These are phyloP conservation scores for Choristoneura fumiferana DNA, from an alignment of 1,140 invertebrate genomes.

Conservation along the genomic window DNA sequence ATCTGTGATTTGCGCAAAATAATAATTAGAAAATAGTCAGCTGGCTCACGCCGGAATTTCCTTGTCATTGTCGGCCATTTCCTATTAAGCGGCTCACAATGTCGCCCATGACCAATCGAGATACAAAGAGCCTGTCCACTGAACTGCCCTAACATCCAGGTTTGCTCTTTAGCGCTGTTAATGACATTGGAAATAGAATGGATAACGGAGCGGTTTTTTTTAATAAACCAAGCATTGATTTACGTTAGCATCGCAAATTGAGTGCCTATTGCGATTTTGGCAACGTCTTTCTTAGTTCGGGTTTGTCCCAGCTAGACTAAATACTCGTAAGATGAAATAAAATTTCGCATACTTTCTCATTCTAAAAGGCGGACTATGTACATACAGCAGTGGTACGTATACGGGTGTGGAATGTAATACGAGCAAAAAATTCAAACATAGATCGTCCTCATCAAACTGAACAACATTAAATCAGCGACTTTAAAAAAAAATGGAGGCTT, in stretches of 20 bases:
- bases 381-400: too few relatives aligned
- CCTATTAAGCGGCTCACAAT: conserved; percentile 29
- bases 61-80: conserved; percentile 41
- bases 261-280: conserved; percentile 14
- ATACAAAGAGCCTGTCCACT: conserved; percentile 37
- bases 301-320: too few relatives aligned
- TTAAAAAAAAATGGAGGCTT: too few relatives aligned
- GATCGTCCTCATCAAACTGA: too few relatives aligned
- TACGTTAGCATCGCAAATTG: conserved; percentile 22
- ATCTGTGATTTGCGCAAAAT: conserved; percentile 30
- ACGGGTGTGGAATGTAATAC: too few relatives aligned
- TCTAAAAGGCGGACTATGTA: too few relatives aligned
- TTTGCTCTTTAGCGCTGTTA: conserved; percentile 29
- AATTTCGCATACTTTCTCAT: too few relatives aligned
- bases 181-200: conserved; percentile 37
- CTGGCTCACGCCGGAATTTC: conserved; percentile 36
- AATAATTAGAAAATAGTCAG: conserved; percentile 40
- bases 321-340: too few relatives aligned
- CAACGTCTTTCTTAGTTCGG: too few relatives aligned
- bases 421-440: too few relatives aligned
- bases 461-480: too few relatives aligned
- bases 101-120: conserved; percentile 41
- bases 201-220: conserved; percentile 36
- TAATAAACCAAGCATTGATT: conserved; percentile 23
- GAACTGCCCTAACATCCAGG: conserved; percentile 20